A percentile compares a stretch with the other conserved stretches of the same genome.
Evolutionary conservation across 2,797 vertebrate species (phyloP).

Genomic region (Phoeniculus purpureus): DNA sequence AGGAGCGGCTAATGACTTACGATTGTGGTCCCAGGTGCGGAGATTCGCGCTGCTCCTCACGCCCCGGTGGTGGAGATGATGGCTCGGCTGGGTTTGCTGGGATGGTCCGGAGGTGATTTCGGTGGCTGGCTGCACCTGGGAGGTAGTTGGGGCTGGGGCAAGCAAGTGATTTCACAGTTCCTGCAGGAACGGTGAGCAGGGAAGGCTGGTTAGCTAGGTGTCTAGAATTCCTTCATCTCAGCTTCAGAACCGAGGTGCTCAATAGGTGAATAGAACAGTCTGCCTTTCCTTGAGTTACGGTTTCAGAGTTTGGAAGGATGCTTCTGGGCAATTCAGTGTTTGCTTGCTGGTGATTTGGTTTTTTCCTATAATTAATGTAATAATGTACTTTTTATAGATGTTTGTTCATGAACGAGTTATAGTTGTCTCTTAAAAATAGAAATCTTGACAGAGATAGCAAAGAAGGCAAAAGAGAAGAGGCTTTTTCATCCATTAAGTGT

Average conservation of each 20-base stretch:
- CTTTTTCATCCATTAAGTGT: neutral
- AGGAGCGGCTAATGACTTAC: neutral
- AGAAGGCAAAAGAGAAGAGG: neutral
- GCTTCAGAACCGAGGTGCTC: neutral
- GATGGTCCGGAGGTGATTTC: fast-evolving
- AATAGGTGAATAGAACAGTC: neutral
- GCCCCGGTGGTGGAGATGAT: fast-evolving
- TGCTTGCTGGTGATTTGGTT: neutral
- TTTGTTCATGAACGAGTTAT: neutral
- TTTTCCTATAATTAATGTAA: neutral
- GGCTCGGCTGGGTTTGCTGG: neutral
- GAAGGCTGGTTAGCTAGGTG: neutral
- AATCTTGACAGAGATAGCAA: neutral
- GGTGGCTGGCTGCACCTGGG: neutral
- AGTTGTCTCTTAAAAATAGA: neutral
- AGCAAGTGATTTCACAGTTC: neutral
- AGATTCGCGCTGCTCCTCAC: fast-evolving
- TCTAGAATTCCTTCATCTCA: neutral
- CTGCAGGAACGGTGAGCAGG: neutral
- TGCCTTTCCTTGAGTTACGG: neutral
- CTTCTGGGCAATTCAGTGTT: neutral
- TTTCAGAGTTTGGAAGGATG: neutral
- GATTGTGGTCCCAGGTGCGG: neutral
- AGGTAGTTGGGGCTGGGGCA: too few relatives aligned
- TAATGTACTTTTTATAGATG: neutral